These are phyloP conservation scores for Zaprionus gabonicus DNA, from an alignment of 1,140 invertebrate species.

Conservation along the genomic window DNA sequence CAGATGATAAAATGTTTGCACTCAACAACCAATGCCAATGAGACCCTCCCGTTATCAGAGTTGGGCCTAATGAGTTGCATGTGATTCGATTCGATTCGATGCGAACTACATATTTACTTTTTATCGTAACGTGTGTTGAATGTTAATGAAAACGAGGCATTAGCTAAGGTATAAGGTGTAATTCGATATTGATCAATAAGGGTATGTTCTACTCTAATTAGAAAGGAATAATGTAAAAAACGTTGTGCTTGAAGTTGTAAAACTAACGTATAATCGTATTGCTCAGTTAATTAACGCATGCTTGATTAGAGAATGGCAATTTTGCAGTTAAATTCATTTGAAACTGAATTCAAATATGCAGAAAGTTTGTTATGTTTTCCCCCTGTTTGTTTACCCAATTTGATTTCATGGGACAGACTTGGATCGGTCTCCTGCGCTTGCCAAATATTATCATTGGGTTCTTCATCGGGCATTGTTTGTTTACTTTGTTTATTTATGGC, in stretches of 20 bases:
- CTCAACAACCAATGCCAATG: conserved; percentile 8
- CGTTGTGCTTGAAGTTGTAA: background rate
- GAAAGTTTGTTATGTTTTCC: background rate
- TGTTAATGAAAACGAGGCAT: conserved; percentile 9
- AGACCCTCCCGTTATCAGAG: conserved; percentile 26
- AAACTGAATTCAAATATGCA: conserved; percentile 2
- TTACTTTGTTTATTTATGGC: conserved; percentile 9
- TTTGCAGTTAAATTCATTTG: conserved; percentile 4
- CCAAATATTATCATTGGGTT: conserved; percentile 27
- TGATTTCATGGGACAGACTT: conserved; percentile 11
- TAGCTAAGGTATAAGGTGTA: background rate
- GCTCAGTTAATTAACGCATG: conserved; percentile 3
- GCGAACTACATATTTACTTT: conserved; percentile 8
- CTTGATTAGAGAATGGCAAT: conserved; percentile 9
- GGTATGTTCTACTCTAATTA: background rate
- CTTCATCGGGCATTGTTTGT: conserved; percentile 13
- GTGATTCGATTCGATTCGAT: conserved; percentile 34
- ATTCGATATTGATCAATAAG: background rate
- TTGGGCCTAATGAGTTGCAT: conserved; percentile 44
- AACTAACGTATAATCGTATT: background rate
- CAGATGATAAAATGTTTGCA: conserved; percentile 28
- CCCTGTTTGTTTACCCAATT: conserved; percentile 17
- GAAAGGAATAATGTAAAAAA: no score
- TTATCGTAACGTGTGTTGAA: conserved; percentile 3
- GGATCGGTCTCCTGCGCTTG: background rate